phyloP scores from a whole-genome alignment of 1,140 invertebrate genomes.

The Orchesella cincta region DNA sequence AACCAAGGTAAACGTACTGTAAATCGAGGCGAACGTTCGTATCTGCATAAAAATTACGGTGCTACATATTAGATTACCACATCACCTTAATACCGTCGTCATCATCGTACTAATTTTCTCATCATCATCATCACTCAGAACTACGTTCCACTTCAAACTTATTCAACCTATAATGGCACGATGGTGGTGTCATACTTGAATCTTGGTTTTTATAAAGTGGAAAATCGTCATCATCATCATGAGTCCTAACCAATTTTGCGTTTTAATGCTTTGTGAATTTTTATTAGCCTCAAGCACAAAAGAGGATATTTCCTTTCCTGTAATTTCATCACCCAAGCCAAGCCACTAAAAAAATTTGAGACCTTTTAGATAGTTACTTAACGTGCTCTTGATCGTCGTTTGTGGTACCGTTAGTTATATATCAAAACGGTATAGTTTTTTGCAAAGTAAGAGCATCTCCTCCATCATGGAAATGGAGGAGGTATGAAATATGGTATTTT shows the following conservation, averaged over 20 bases:
- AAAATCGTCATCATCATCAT: not conserved
- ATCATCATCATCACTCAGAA: not conserved
- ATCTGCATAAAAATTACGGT: not conserved
- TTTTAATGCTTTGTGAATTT: slow-evolving; percentile 12
- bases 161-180: not conserved
- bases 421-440: too few relatives aligned
- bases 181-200: not conserved
- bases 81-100: not conserved
- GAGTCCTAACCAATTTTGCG: too few relatives aligned
- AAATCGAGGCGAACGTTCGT: too few relatives aligned
- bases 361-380: too few relatives aligned
- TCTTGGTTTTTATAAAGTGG: not conserved
- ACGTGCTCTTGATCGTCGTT: too few relatives aligned
- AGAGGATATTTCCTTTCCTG: not conserved
- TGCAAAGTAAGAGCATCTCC: too few relatives aligned
- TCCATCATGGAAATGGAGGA: too few relatives aligned
- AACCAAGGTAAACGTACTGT: too few relatives aligned
- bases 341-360: too few relatives aligned
- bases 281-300: not conserved
- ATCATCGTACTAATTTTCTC: not conserved
- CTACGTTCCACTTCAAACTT: not conserved
- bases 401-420: too few relatives aligned
- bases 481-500: too few relatives aligned
- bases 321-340: slow-evolving; percentile 6
- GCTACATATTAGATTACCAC: not conserved